Evolutionary conservation across 2,888 invertebrate species (phyloP), one percentile per base, ranked within the genome.

Genomic region (Oligia latruncula): DNA sequence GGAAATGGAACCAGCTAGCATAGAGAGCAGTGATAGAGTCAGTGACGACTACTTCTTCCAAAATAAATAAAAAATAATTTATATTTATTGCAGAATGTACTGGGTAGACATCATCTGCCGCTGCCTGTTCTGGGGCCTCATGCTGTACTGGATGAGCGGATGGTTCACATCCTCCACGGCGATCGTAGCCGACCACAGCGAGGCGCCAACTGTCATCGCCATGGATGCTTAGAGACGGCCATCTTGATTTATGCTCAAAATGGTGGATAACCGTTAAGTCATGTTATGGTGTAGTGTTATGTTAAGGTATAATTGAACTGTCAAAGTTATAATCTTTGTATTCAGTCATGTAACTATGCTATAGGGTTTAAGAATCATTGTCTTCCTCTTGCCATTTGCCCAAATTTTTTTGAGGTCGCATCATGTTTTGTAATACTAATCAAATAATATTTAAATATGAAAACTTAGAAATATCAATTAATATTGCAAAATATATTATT

Each of bases 21-120:
- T 20, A 55, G 55, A 52, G 4, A 52, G 52, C 52, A 52, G 52
- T 52, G 6, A 20, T 29, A 29, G 55, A 55, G 20, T 20, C 20
- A 55, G 20, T 20, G 55, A 17, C 55, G 20, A 55, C 52, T 20
- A 20, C 20, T 20, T 55, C 20, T 55, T 55, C 55, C 20, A 55
- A 55, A 20, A 20, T 55, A 55, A 55, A 55, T 55, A 20, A 20
- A 17, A 20, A 55, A 55, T 55, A 55, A 20, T 2, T 23, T 58
- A 0, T n/a, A 23, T 23, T 58, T 23, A n/a, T 81, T 84, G 0
- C 97, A 99, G 99, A 76, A 99, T 99, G 98, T 99, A 98, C 96
- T 98, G 97, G 95, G 98, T 99, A 11, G 99, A 99, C 92, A 95
- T 98, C 58, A 92, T 98, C 6, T 97, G 98, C 68, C 98, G 98